Conservation (phyloP, 2,888 invertebrate genomes). For the Sepioteuthis lessoniana region DNA sequence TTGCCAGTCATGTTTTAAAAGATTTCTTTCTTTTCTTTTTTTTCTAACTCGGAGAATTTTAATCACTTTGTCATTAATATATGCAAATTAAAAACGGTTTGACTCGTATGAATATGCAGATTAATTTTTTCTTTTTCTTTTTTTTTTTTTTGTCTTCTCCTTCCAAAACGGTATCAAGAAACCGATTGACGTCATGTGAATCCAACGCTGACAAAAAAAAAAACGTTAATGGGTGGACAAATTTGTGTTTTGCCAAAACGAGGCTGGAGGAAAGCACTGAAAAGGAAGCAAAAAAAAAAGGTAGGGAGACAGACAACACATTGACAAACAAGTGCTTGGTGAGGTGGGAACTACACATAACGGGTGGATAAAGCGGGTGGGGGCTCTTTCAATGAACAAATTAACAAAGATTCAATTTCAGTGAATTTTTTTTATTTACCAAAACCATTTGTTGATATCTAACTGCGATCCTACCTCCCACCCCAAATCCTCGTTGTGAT, state of each 20-base stretch:
- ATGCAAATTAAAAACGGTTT: slow-evolving; percentile 15
- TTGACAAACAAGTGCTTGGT: neutral
- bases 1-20: neutral
- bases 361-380: neutral
- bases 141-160: neutral
- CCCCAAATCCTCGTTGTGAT: neutral
- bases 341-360: neutral
- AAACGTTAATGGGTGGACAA: neutral
- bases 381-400: neutral
- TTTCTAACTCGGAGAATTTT: neutral
- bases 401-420: neutral
- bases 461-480: neutral
- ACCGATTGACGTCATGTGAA: slow-evolving; percentile 2
- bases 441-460: neutral
- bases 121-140: neutral
- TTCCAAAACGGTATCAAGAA: neutral
- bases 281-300: neutral
- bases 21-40: too few relatives aligned
- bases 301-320: neutral
- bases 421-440: neutral
- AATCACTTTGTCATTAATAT: neutral
- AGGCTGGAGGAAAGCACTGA: neutral
- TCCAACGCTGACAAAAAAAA: neutral
- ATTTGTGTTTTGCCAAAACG: neutral
- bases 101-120: neutral